phyloP scores from a whole-genome alignment of 92 coral and sea anemone genomes.

The Diadumene lineata region DNA sequence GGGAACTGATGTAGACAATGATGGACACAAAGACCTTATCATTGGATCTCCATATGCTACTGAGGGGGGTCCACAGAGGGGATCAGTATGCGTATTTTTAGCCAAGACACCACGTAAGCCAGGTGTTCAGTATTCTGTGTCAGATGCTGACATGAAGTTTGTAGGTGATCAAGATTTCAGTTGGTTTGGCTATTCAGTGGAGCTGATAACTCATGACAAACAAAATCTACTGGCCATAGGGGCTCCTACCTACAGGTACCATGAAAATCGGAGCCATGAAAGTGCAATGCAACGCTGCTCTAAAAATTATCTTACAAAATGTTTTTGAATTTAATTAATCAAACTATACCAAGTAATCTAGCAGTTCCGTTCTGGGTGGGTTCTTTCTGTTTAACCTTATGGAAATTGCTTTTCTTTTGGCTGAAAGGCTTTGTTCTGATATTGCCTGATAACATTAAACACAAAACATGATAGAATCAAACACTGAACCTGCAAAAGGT shows the following conservation, averaged over 20 bases:
- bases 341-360: too few relatives aligned
- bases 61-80: slow-evolving; percentile 94
- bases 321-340: too few relatives aligned
- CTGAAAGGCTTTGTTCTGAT: too few relatives aligned
- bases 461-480: too few relatives aligned
- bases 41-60: slow-evolving; percentile 95
- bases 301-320: too few relatives aligned
- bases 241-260: slow-evolving; percentile 92
- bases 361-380: too few relatives aligned
- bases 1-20: slow-evolving; percentile 81
- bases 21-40: slow-evolving; percentile 86
- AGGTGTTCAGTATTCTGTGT: slow-evolving; percentile 53
- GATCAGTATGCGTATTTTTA: slow-evolving; percentile 85
- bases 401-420: too few relatives aligned
- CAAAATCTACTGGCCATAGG: slow-evolving; percentile 56
- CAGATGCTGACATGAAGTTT: slow-evolving; percentile 68
- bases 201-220: slow-evolving; percentile 36
- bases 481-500: too few relatives aligned
- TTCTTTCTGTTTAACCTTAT: too few relatives aligned
- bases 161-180: slow-evolving; percentile 90
- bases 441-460: too few relatives aligned
- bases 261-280: background rate
- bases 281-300: too few relatives aligned
- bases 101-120: slow-evolving; percentile 60
- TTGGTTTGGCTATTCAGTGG: slow-evolving; percentile 90